phyloP scores from a whole-genome alignment of 2,888 invertebrate species.

The Autographa gamma region DNA sequence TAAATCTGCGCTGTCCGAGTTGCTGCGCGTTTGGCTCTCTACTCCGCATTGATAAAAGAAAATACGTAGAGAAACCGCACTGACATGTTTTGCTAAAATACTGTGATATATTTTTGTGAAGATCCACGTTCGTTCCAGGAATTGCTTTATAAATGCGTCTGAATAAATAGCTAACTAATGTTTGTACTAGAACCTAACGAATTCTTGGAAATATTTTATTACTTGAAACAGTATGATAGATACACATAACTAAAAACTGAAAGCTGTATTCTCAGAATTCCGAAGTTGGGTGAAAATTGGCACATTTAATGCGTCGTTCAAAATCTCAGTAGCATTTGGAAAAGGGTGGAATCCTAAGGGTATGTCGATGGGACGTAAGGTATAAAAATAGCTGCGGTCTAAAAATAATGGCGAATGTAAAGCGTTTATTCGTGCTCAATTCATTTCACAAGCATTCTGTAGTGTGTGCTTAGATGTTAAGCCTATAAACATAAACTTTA shows the following conservation, averaged over 20 bases:
- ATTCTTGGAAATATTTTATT: slow-evolving; percentile 12
- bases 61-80: slow-evolving; percentile 55
- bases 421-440: neutral
- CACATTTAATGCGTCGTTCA: slow-evolving; percentile 54
- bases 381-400: slow-evolving; percentile 15
- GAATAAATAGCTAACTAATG: neutral
- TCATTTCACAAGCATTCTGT: neutral
- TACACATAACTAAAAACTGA: slow-evolving; percentile 15
- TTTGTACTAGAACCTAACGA: neutral
- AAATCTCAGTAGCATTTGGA: slow-evolving; percentile 54
- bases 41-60: slow-evolving; percentile 62
- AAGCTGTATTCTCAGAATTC: slow-evolving; percentile 43
- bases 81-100: slow-evolving; percentile 67
- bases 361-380: slow-evolving; percentile 35
- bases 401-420: neutral
- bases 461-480: neutral
- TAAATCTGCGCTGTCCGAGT: slow-evolving; percentile 76
- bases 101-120: slow-evolving; percentile 70
- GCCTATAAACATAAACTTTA: too few relatives aligned
- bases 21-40: slow-evolving; percentile 52
- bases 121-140: slow-evolving; percentile 19
- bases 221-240: slow-evolving; percentile 21
- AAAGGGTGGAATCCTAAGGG: slow-evolving; percentile 49
- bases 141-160: neutral
- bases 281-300: slow-evolving; percentile 56